A percentile compares a stretch with the other conserved stretches of the same genome.
Conservation (phyloP, 1,140 invertebrate genomes). For the Galendromus occidentalis region DNA sequence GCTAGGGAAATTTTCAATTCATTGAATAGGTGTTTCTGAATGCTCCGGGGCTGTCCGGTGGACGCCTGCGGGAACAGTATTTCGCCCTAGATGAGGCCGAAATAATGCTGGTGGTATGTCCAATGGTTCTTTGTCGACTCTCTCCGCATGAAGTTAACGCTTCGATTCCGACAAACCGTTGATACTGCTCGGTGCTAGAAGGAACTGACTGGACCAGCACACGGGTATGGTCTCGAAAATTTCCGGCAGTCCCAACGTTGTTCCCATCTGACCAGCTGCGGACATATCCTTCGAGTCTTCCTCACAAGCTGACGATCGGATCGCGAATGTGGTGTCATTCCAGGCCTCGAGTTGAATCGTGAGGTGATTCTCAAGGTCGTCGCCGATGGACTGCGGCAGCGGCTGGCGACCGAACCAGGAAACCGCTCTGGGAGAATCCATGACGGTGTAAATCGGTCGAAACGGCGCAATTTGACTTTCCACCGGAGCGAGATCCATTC, state of each 20-base stretch:
- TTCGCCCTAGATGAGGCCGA: no score
- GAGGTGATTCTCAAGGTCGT: slow-evolving; percentile 25
- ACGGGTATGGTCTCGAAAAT: slow-evolving; percentile 38
- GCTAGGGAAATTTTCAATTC: no score
- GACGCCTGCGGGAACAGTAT: no score
- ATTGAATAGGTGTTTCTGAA: no score
- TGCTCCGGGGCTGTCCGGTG: no score
- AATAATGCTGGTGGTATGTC: no score
- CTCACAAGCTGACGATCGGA: slow-evolving; percentile 40
- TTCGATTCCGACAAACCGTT: slow-evolving; percentile 38
- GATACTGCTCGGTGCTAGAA: slow-evolving; percentile 48
- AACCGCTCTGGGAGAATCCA: slow-evolving; percentile 20
- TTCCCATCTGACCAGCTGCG: slow-evolving; percentile 63
- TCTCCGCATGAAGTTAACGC: no score
- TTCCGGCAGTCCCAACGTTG: slow-evolving; percentile 35
- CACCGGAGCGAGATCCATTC: no score
- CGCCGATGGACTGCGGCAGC: slow-evolving; percentile 13
- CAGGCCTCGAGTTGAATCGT: slow-evolving; percentile 21
- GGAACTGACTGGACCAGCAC: slow-evolving; percentile 63
- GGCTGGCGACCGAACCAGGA: slow-evolving; percentile 20
- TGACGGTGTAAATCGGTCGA: no score
- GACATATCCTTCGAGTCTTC: slow-evolving; percentile 56
- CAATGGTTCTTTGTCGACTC: no score
- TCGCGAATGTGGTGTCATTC: slow-evolving; percentile 27
- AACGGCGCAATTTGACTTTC: no score